These are phyloP conservation scores for Osmerus mordax DNA, from an alignment of 2,113 vertebrate species.

Conservation along the genomic window DNA sequence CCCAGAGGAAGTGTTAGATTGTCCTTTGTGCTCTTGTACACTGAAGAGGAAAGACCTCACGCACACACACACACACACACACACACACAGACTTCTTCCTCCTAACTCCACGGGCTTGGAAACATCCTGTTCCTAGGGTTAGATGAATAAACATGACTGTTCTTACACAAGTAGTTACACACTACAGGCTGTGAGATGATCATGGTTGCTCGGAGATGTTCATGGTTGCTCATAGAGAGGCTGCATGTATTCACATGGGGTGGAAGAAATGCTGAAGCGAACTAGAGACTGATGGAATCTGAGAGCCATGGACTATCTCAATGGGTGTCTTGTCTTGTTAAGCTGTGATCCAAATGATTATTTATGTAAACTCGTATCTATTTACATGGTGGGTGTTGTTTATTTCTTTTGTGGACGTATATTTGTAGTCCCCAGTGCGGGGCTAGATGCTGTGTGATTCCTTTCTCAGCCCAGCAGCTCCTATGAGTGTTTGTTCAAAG, in stretches of 20 bases:
- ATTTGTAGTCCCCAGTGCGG: constrained; percentile 4
- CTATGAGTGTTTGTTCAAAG: constrained; percentile 25
- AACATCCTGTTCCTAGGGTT: constrained; percentile 73
- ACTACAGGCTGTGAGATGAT: constrained; percentile 20
- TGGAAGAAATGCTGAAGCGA: not conserved
- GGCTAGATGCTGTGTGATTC: not conserved
- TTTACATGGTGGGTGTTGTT: constrained; percentile 2
- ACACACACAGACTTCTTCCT: constrained; percentile 62
- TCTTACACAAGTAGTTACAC: constrained; percentile 37
- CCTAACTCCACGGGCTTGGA: constrained; percentile 58
- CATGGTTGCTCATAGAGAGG: not conserved
- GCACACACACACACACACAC: constrained; percentile 29
- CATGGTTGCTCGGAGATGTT: not conserved
- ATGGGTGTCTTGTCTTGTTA: constrained; percentile 2
- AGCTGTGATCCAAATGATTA: constrained; percentile 3
- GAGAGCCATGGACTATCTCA: constrained; percentile 8
- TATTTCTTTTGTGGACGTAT: constrained; percentile 1
- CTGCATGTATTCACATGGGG: not conserved
- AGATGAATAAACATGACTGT: constrained; percentile 56
- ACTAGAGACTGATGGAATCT: constrained; percentile 21
- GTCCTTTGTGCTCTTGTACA: constrained; percentile 74
- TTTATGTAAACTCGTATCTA: constrained; percentile 1
- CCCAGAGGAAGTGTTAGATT: constrained; percentile 77
- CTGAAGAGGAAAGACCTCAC: constrained; percentile 67
- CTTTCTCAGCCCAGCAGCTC: constrained; percentile 21